phyloP scores from a whole-genome alignment of 2,888 invertebrate species.

The Drosophila lacicola region DNA sequence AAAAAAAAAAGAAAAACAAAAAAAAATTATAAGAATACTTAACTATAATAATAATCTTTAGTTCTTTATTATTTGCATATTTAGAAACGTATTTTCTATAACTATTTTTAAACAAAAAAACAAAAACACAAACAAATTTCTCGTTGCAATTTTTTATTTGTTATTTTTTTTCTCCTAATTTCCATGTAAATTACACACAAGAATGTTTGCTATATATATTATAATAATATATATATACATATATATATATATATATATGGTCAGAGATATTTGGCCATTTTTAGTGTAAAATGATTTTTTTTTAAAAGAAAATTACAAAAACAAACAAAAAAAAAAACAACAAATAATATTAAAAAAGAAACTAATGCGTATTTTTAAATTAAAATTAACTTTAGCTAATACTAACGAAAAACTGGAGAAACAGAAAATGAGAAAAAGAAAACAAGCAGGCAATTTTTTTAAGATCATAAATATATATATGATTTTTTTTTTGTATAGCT shows the following conservation, averaged over 20 bases:
- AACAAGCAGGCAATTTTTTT: slow-evolving; percentile 17
- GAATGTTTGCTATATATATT: slow-evolving; percentile 43
- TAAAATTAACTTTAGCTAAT: slow-evolving; percentile 47
- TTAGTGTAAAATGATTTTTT: slow-evolving; percentile 43
- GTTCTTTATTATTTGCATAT: slow-evolving; percentile 34
- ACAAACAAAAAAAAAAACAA: slow-evolving; percentile 25
- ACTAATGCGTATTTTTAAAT: slow-evolving; percentile 46
- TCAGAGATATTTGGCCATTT: slow-evolving; percentile 36
- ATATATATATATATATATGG: slow-evolving; percentile 6
- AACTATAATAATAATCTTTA: slow-evolving; percentile 37
- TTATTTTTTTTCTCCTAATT: slow-evolving; percentile 27
- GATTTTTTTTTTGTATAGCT: slow-evolving; percentile 15
- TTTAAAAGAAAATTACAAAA: slow-evolving; percentile 23
- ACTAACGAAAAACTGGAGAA: slow-evolving; percentile 50
- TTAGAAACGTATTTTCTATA: slow-evolving; percentile 34
- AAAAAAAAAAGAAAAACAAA: slow-evolving; percentile 6
- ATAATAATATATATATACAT: slow-evolving; percentile 39
- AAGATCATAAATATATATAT: neutral
- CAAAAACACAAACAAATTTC: slow-evolving; percentile 30
- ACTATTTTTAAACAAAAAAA: slow-evolving; percentile 14
- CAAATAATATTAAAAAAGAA: slow-evolving; percentile 20
- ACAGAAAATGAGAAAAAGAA: slow-evolving; percentile 6
- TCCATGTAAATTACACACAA: slow-evolving; percentile 24
- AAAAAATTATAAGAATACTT: slow-evolving; percentile 22
- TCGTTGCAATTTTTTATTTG: slow-evolving; percentile 48